phyloP scores from a whole-genome alignment of 2,113 vertebrate species.

The Lepidothrix coronata region DNA sequence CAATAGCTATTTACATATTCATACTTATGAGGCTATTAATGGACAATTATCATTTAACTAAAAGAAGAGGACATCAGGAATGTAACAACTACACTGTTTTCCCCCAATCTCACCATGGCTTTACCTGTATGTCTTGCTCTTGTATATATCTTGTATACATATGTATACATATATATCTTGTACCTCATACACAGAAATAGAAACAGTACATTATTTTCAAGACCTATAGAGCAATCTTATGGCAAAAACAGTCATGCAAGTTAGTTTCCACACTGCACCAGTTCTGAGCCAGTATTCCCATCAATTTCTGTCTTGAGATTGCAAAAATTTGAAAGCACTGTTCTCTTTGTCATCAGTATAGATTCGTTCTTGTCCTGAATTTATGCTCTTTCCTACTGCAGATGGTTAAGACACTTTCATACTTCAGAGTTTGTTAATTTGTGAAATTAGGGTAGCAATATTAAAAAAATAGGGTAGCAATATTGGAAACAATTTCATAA shows the following conservation, averaged over 20 bases:
- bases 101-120: background rate
- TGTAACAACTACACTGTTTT: background rate
- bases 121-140: background rate
- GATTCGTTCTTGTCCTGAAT: background rate
- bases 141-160: background rate
- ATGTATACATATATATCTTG: background rate
- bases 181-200: background rate
- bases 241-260: background rate
- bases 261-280: background rate
- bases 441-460: background rate
- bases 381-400: background rate
- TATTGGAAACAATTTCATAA: background rate
- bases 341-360: background rate
- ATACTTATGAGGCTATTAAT: constrained; percentile 38
- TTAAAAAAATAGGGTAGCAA: background rate
- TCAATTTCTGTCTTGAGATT: background rate
- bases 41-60: constrained; percentile 47
- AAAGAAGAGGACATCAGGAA: constrained; percentile 26
- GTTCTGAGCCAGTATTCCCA: background rate
- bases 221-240: background rate
- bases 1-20: constrained; percentile 52
- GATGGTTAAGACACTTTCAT: background rate
- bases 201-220: background rate
- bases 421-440: background rate
- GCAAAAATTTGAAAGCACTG: background rate